Evolutionary conservation across 2,797 vertebrate genomes (phyloP).

Genomic region (Spheniscus humboldti): DNA sequence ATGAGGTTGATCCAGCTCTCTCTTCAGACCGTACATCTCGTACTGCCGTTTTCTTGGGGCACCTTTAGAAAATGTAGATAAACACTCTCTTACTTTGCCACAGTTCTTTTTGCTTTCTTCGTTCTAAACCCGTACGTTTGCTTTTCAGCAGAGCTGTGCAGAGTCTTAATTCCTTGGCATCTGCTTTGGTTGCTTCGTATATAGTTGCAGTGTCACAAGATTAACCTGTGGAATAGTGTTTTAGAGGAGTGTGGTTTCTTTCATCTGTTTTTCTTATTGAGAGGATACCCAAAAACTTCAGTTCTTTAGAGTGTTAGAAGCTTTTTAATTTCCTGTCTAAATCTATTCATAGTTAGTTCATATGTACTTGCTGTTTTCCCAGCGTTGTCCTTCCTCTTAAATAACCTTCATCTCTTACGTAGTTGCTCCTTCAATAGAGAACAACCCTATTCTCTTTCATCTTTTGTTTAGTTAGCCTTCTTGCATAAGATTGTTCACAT

Average conservation of each 20-base stretch:
- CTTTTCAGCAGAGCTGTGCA: not conserved
- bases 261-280: not conserved
- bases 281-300: not conserved
- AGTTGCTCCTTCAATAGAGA: not conserved
- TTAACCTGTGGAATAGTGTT: not conserved
- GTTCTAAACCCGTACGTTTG: not conserved
- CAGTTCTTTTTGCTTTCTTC: not conserved
- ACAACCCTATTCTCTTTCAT: not conserved
- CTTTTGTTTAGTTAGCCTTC: not conserved
- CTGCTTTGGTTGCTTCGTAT: not conserved
- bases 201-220: not conserved
- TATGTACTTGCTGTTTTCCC: not conserved
- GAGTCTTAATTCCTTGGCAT: not conserved
- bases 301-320: not conserved
- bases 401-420: not conserved
- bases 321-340: not conserved
- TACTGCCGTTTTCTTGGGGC: not conserved
- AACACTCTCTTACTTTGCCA: not conserved
- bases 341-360: not conserved
- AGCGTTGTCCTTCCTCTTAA: not conserved
- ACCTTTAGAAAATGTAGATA: not conserved
- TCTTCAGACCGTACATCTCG: not conserved
- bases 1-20: not conserved
- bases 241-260: not conserved
- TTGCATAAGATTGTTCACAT: accelerated